These are phyloP conservation scores for Schizothorax lantsangensis DNA, from an alignment of 2,797 vertebrate species.

Conservation along the genomic window DNA sequence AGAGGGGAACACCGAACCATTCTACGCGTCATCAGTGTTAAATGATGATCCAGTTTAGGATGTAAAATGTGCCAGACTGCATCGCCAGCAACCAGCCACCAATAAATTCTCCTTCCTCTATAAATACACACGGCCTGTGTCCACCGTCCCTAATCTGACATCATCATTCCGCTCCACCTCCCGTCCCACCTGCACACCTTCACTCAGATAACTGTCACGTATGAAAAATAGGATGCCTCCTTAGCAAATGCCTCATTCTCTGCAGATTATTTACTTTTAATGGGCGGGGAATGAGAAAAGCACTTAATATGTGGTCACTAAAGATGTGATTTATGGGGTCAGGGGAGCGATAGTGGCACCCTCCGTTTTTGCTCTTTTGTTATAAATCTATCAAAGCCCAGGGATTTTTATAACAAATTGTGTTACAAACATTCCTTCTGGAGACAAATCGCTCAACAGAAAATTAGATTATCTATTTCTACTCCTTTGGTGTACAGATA, in stretches of 20 bases:
- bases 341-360: constrained; percentile 65
- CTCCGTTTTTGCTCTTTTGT: constrained; percentile 64
- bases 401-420: constrained; percentile 60
- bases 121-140: constrained; percentile 13
- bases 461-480: constrained; percentile 49
- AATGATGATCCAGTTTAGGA: constrained; percentile 32
- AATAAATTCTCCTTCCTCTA: constrained; percentile 35
- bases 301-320: constrained; percentile 81
- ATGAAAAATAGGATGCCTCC: constrained; percentile 73
- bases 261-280: constrained; percentile 83
- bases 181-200: constrained; percentile 58
- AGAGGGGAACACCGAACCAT: constrained; percentile 14
- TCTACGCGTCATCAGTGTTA: constrained; percentile 30
- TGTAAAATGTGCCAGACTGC: constrained; percentile 28
- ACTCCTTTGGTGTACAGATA: constrained; percentile 12
- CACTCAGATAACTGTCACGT: constrained; percentile 78
- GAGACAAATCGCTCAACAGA: constrained; percentile 26
- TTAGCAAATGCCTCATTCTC: constrained; percentile 74
- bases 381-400: constrained; percentile 72
- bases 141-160: constrained; percentile 56
- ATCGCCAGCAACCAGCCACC: constrained; percentile 22
- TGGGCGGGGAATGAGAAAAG: constrained; percentile 73
- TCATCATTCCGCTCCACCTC: constrained; percentile 64
- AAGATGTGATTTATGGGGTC: constrained; percentile 80
- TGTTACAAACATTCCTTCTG: constrained; percentile 50